Conservation (phyloP, 2,113 vertebrate genomes). For the Diadophis punctatus region DNA sequence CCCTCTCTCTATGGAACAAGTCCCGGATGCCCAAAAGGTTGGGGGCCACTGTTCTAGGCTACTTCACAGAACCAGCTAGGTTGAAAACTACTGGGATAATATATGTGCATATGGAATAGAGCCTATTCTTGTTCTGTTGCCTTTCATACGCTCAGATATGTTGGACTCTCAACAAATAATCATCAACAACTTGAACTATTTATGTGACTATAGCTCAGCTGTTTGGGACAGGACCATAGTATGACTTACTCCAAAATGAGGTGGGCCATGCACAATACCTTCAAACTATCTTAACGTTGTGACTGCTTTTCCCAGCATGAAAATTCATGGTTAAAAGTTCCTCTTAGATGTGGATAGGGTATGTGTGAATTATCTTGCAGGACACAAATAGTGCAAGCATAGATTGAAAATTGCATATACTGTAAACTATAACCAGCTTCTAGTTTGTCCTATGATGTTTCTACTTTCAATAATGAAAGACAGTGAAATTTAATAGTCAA, state of each 20-base stretch:
- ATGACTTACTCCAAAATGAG: not conserved
- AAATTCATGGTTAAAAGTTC: not conserved
- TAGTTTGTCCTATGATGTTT: not conserved
- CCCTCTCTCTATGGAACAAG: too few relatives aligned
- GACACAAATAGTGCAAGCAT: not conserved
- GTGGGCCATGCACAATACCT: not conserved
- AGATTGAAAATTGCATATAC: not conserved
- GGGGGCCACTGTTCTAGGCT: not conserved
- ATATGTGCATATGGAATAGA: not conserved
- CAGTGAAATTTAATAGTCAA: not conserved
- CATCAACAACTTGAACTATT: not conserved
- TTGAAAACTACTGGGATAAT: not conserved
- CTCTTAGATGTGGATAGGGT: not conserved
- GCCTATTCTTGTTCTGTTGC: not conserved
- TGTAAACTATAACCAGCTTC: not conserved
- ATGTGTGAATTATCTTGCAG: not conserved
- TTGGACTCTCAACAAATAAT: not conserved
- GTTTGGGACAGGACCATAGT: too few relatives aligned
- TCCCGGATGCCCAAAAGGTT: too few relatives aligned
- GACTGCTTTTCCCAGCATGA: not conserved
- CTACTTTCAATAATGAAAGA: not conserved
- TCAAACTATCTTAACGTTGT: not conserved
- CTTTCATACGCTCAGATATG: not conserved
- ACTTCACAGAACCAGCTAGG: not conserved
- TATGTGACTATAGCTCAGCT: too few relatives aligned